phyloP scores from a whole-genome alignment of 1,140 invertebrate genomes.

The Rhopalosiphum padi region DNA sequence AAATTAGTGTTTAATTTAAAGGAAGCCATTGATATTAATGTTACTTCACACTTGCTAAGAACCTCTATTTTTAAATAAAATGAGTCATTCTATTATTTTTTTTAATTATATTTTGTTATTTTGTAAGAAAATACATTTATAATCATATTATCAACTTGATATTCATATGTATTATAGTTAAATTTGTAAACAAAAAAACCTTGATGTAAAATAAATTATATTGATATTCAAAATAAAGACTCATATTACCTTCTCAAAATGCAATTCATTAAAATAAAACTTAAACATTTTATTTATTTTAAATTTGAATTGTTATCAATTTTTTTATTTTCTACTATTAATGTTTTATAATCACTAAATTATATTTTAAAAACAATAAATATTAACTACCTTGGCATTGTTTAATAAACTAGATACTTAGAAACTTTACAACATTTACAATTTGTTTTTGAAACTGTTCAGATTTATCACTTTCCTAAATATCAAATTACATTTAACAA shows the following conservation, averaged over 20 bases:
- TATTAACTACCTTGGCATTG: neutral
- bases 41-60: conserved; percentile 6
- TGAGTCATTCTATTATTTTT: conserved; percentile 30
- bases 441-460: neutral
- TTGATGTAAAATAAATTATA: neutral
- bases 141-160: neutral
- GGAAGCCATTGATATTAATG: neutral
- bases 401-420: neutral
- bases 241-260: neutral
- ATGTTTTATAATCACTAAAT: neutral
- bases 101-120: neutral
- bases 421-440: neutral
- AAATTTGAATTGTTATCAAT: neutral
- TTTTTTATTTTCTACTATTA: neutral
- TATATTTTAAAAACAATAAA: neutral
- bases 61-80: conserved; percentile 26
- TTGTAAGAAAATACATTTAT: conserved; percentile 5
- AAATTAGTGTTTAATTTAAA: neutral
- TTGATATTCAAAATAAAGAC: neutral
- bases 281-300: neutral
- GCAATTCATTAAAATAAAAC: neutral
- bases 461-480: neutral
- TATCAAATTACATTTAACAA: neutral
- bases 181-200: neutral
- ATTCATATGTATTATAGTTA: neutral